Evolutionary conservation across 2,888 invertebrate species (phyloP).

Genomic region (Trilocha varians): DNA sequence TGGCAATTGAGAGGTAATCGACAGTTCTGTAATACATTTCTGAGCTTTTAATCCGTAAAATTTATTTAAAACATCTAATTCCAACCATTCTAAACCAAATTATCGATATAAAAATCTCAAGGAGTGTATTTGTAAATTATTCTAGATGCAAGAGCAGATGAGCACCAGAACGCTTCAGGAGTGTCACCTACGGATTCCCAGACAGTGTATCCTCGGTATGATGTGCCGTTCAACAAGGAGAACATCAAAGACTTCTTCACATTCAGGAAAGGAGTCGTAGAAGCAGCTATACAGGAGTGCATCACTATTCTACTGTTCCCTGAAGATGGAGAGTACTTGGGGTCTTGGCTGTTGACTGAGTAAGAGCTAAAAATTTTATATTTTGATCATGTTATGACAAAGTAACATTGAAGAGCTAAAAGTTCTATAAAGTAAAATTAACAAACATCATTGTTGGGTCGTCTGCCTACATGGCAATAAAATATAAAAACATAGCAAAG

Average conservation of each 20-base stretch:
- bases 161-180: conserved; percentile 31
- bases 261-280: conserved; percentile 81
- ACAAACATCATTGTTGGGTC: no score
- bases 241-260: conserved; percentile 81
- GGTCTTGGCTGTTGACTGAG: conserved; percentile 88
- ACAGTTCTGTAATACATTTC: no score
- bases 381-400: neutral
- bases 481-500: no score
- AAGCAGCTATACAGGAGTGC: conserved; percentile 81
- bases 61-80: no score
- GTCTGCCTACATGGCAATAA: no score
- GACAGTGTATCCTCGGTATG: conserved; percentile 56
- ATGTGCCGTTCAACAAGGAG: conserved; percentile 63
- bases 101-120: neutral
- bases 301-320: conserved; percentile 76
- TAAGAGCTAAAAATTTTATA: conserved; percentile 48
- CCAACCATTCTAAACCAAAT: no score
- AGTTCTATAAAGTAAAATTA: no score
- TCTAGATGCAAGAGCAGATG: conserved; percentile 49
- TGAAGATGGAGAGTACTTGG: conserved; percentile 81
- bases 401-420: no score
- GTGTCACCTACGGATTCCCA: conserved; percentile 32
- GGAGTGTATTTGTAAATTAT: conserved; percentile 1
- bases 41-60: no score
- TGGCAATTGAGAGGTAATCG: no score